A percentile compares a stretch with the other conserved stretches of the same genome.
Evolutionary conservation across 2,113 vertebrate species (phyloP).

Genomic region (Speoplatyrhinus poulsoni): DNA sequence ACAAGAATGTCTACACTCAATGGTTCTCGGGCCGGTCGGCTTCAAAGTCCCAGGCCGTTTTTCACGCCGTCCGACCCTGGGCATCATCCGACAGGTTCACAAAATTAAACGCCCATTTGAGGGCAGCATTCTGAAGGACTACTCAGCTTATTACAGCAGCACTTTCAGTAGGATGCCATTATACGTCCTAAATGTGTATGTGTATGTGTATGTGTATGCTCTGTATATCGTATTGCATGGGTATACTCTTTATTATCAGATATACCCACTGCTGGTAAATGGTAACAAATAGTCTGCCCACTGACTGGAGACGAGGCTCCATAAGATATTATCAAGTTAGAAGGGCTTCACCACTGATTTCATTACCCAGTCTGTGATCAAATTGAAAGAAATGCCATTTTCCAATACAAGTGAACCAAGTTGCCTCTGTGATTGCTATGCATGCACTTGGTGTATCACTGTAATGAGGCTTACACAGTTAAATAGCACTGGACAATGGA

Average conservation of each 20-base stretch:
- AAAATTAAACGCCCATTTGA: too few species aligned
- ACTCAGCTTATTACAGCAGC: too few species aligned
- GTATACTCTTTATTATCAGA: slow-evolving; percentile 60
- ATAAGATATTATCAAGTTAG: slow-evolving; percentile 61
- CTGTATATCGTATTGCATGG: slow-evolving; percentile 45
- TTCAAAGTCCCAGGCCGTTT: too few species aligned
- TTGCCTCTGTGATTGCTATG: slow-evolving; percentile 9
- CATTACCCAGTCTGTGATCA: slow-evolving; percentile 47
- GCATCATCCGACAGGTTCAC: too few species aligned
- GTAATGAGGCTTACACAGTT: slow-evolving; percentile 36
- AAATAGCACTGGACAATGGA: slow-evolving; percentile 29
- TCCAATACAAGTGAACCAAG: slow-evolving; percentile 27
- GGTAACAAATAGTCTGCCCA: slow-evolving; percentile 54
- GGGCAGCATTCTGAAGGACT: too few species aligned
- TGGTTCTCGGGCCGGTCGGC: too few species aligned
- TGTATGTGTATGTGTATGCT: not conserved
- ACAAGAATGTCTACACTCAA: too few species aligned
- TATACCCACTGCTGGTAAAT: slow-evolving; percentile 55
- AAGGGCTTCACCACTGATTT: slow-evolving; percentile 32
- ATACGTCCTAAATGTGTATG: not conserved
- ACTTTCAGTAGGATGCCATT: too few species aligned
- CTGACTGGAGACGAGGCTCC: slow-evolving; percentile 46
- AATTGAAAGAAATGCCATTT: slow-evolving; percentile 41
- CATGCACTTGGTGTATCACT: slow-evolving; percentile 8
- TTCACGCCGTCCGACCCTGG: too few species aligned